Base-by-base conservation (phyloP, 2,113 vertebrate species). In the Sorex araneus region DNA sequence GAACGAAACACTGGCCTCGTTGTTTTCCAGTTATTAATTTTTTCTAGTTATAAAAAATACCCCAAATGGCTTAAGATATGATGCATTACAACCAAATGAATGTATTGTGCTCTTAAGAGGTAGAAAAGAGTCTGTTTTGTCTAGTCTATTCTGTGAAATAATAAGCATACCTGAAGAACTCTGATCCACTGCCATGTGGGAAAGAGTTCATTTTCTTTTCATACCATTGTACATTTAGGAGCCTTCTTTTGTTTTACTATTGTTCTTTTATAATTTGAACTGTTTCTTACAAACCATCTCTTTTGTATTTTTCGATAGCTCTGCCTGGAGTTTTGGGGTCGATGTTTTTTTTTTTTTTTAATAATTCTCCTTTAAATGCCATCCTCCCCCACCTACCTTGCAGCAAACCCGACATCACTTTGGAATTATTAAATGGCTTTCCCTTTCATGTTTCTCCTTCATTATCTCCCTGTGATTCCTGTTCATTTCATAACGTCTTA, bases 391-490 rank as follows among this genome's bases (percentile, higher is more conserved):
- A 27, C 60, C 40, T 43, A 73, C 54, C n/a, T 25, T 27, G 69
- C 77, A 36, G 43, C 50, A 67, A n/a, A 60, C n/a, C 47, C n/a
- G 13, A 57, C 23, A 1, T 81, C 69, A 32, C 32, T 89, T 54
- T 87, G 91, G 43, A 92, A 84, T 95, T 89, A 64, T 86, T 95
- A 87, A 94, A 80, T 87, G 92, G 16, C 34, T 74, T 91, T 93
- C 54, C 73, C 57, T 95, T 92, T 95, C 84, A 75, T 64, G 36
- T 71, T 94, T 89, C 82, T 77, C 60, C n/a, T 85, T 82, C 60
- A 85, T 95, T 97, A 92, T 97, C 90, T 95, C 66, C 83, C 88
- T 82, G 57, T 66, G 94, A 95, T 75, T 91, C 84, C 66, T 85
- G 81, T 76, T 93, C 94, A 87, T 95, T 94, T 88, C 57, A 85